These are phyloP conservation scores for Oikopleura vanhoeffeni DNA, from an alignment of 23 tunicate species.

Conservation along the genomic window DNA sequence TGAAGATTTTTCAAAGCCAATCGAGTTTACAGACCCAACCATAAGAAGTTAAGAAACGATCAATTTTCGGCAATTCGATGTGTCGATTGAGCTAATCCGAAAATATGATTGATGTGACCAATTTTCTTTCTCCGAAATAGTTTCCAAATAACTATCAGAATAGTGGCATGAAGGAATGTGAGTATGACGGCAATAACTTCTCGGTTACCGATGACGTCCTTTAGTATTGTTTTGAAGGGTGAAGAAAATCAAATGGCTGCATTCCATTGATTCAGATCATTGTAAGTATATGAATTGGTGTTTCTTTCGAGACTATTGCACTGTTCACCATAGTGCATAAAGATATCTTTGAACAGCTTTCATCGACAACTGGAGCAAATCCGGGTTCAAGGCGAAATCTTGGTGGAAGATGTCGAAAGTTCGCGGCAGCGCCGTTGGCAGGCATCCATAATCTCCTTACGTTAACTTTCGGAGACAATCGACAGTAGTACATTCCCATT, in stretches of 20 bases:
- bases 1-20: background rate
- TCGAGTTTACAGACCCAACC: background rate
- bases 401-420: background rate
- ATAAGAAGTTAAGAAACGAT: background rate
- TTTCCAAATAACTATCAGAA: background rate
- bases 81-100: background rate
- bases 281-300: background rate
- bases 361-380: background rate
- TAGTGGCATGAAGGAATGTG: background rate
- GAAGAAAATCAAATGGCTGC: background rate
- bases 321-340: conserved; percentile 23
- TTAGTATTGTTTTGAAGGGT: background rate
- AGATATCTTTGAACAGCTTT: background rate
- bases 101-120: background rate
- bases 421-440: background rate
- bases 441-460: no score
- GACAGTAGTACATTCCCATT: no score
- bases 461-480: no score
- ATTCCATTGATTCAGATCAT: background rate
- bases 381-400: background rate
- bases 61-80: background rate
- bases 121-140: background rate
- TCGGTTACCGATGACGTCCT: no score
- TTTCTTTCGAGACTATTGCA: conserved; percentile 20
- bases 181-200: no score